Conservation (phyloP, 2,797 vertebrate genomes). For the Acanthopagrus latus region DNA sequence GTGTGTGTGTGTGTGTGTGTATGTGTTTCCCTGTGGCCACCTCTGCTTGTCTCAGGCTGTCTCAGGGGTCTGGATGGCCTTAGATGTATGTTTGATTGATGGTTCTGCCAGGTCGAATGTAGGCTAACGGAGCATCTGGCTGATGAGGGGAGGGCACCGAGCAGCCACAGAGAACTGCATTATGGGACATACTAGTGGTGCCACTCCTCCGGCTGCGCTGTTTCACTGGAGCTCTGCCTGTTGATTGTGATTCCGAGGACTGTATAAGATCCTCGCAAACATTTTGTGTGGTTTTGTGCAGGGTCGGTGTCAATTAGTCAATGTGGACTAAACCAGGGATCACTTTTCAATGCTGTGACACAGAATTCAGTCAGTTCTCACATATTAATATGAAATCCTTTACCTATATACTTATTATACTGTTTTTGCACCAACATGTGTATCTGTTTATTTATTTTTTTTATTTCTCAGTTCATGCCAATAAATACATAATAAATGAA, state of each 20-base stretch:
- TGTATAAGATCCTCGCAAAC: neutral
- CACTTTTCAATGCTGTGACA: no score
- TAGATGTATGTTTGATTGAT: slow-evolving; percentile 59
- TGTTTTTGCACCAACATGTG: no score
- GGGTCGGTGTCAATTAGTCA: no score
- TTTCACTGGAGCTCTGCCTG: neutral
- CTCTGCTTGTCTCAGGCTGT: slow-evolving; percentile 26
- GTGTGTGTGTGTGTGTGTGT: slow-evolving; percentile 11
- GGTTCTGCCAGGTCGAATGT: slow-evolving; percentile 53
- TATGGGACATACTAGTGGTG: slow-evolving; percentile 36
- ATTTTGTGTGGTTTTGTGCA: neutral
- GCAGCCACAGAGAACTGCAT: slow-evolving; percentile 21
- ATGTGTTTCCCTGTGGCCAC: slow-evolving; percentile 32
- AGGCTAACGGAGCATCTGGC: slow-evolving; percentile 53
- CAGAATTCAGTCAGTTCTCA: no score
- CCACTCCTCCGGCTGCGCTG: slow-evolving; percentile 18
- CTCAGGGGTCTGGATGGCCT: slow-evolving; percentile 35
- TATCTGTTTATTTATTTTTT: no score
- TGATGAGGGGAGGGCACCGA: slow-evolving; percentile 39
- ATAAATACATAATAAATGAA: no score
- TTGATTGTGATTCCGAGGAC: slow-evolving; percentile 8
- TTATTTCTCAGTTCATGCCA: no score
- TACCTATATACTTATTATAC: no score
- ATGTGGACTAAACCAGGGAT: no score
- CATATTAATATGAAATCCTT: no score